Evolutionary conservation across 2,888 invertebrate genomes (phyloP).

Genomic region (Caenorhabditis wallacei): DNA sequence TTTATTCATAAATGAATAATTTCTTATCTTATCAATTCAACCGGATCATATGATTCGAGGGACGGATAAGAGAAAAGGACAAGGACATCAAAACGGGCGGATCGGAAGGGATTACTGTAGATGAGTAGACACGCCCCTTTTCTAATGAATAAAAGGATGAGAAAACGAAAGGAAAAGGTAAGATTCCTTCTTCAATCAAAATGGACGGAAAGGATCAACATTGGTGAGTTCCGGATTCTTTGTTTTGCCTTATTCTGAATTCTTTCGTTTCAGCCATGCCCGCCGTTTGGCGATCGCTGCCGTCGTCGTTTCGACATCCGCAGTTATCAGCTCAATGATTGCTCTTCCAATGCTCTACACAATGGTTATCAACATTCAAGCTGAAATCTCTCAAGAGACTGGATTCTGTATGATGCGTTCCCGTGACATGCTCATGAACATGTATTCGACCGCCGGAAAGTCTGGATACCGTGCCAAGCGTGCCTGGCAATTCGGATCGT

Average conservation of each 20-base stretch:
- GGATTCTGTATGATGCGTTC: conserved; percentile 76
- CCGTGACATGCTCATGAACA: conserved; percentile 77
- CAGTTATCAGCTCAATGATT: conserved; percentile 71
- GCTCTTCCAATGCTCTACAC: conserved; percentile 74
- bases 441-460: conserved; percentile 67
- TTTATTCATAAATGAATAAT: conserved; percentile 39
- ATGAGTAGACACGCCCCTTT: conserved; percentile 25
- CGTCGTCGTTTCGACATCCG: conserved; percentile 71
- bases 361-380: conserved; percentile 73
- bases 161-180: not conserved
- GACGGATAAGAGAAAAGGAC: conserved; percentile 31
- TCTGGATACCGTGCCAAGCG: conserved; percentile 60
- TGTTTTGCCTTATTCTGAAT: not conserved
- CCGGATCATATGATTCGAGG: conserved; percentile 40
- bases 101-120: conserved; percentile 23
- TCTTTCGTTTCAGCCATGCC: conserved; percentile 63
- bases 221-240: conserved; percentile 44
- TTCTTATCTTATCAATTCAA: conserved; percentile 34
- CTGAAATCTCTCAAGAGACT: conserved; percentile 70
- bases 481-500: conserved; percentile 72
- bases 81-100: conserved; percentile 16
- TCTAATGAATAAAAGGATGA: conserved; percentile 24
- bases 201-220: conserved; percentile 59
- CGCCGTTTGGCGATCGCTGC: conserved; percentile 72
- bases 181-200: conserved; percentile 17